Base-by-base conservation (phyloP, 2,888 invertebrate genomes). In the Erebia palarica region DNA sequence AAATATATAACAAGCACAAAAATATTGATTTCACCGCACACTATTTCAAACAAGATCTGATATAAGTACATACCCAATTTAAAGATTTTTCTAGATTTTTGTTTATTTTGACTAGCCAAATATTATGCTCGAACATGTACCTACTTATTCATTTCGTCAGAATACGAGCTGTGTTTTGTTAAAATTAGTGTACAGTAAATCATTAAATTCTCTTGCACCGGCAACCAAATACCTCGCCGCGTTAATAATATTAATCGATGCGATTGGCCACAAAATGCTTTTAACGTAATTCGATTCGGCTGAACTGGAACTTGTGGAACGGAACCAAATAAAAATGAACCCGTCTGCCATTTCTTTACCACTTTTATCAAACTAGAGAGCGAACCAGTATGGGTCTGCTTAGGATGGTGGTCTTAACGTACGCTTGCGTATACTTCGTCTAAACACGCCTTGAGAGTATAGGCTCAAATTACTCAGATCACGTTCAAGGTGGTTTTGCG, bases 221-320 rank as follows among this genome's bases (percentile, higher is more conserved):
- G 90, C 88, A 90, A 90, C 86, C 82, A 80, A 85, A 91, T 86
- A 89, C 81, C 81, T 81, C 77, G 81, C 79, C 80, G 73, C 75
- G 83, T 87, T 88, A 87, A 88, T 88, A 89, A 89, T 89, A 89
- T 89, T 90, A 91, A 90, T 89, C 86, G 87, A 86, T 82, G 85
- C 81, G 86, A 89, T 90, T 88, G 88, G 90, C 90, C 89, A 87
- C 90, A 90, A 89, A 91, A 89, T 90, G 86, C 86, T 89, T 87
- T 89, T 86, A 90, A 91, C 85, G 88, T 89, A 91, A 91, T 91
- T 91, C 88, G 91, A 91, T 88, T 89, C 89, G 88, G 86, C 83
- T 82, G 81, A 85, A 85, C 84, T 88, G 87, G 85, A 86, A 87
- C 86, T 88, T 83, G 84, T 87, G 85, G 85, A 87, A 87, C 82